Percentiles rank a stretch among this genome's conserved stretches.
Evolutionary conservation across 2,113 vertebrate genomes (phyloP).

Genomic region (Cavia aperea): DNA sequence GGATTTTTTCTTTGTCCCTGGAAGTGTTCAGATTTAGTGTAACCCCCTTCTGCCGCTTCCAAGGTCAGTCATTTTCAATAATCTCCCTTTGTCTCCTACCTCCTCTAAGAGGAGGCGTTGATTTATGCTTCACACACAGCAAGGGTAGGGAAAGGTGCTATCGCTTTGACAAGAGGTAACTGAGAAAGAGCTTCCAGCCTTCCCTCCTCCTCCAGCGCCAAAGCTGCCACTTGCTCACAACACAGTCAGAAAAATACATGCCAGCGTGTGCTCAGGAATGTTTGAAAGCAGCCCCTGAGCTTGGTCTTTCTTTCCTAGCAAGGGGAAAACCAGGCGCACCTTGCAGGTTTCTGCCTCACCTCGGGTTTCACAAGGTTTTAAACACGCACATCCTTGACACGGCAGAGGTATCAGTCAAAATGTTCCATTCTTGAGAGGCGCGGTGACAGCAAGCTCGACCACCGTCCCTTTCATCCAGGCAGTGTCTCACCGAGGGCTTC

Average conservation of each 20-base stretch:
- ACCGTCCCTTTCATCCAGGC: slow-evolving; percentile 69
- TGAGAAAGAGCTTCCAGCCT: slow-evolving; percentile 48
- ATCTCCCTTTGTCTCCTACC: slow-evolving; percentile 61
- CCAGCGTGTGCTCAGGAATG: neutral
- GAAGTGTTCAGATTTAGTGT: slow-evolving; percentile 40
- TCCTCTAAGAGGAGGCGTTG: slow-evolving; percentile 52
- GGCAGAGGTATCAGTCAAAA: slow-evolving; percentile 70
- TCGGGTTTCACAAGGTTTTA: slow-evolving; percentile 62
- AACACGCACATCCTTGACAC: slow-evolving; percentile 53
- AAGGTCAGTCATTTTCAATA: slow-evolving; percentile 67
- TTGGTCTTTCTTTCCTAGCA: neutral
- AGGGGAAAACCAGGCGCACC: slow-evolving; percentile 21
- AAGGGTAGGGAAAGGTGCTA: slow-evolving; percentile 1
- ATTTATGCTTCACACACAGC: slow-evolving; percentile 63
- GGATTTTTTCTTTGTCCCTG: slow-evolving; percentile 61
- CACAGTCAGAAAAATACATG: slow-evolving; percentile 43
- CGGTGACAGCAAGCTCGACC: slow-evolving; percentile 60
- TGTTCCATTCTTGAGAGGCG: slow-evolving; percentile 65
- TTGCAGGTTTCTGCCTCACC: slow-evolving; percentile 48
- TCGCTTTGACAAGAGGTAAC: slow-evolving; percentile 5
- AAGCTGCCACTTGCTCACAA: slow-evolving; percentile 31
- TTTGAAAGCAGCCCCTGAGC: neutral
- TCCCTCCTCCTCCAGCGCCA: slow-evolving; percentile 37
- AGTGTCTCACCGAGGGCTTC: slow-evolving; percentile 70
- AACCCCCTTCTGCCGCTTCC: slow-evolving; percentile 59